A percentile compares a stretch with the other conserved stretches of the same genome.
phyloP scores from a whole-genome alignment of 2,888 invertebrate genomes.

The Gryllus longicercus region DNA sequence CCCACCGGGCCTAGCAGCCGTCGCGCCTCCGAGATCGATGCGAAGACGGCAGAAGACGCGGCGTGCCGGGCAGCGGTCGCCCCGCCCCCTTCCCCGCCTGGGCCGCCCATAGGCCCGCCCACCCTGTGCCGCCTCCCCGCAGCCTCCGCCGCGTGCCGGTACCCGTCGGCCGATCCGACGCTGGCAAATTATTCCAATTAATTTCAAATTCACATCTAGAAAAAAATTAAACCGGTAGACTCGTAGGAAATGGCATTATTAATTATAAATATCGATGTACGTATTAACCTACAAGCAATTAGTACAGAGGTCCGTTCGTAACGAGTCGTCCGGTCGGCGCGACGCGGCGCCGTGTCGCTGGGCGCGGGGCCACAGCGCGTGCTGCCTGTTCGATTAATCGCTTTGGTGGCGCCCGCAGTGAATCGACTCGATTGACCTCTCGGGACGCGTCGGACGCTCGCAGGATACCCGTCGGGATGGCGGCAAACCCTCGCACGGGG shows the following conservation, averaged over 20 bases:
- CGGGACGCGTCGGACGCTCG: background rate
- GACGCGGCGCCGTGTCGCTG: background rate
- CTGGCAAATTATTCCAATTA: constrained; percentile 10
- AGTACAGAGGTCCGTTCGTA: background rate
- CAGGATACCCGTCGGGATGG: background rate
- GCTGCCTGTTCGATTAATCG: background rate
- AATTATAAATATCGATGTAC: constrained; percentile 17
- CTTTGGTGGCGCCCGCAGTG: background rate
- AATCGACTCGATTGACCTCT: background rate
- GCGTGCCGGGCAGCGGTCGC: background rate
- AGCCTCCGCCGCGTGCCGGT: background rate
- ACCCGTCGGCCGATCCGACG: background rate
- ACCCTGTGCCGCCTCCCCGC: too few species aligned
- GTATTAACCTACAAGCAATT: constrained; percentile 17
- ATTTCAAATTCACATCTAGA: background rate
- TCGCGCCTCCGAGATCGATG: too few species aligned
- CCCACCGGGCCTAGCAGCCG: background rate
- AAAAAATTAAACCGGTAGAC: background rate
- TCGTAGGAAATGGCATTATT: constrained; percentile 17
- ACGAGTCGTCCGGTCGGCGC: background rate
- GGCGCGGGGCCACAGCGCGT: background rate
- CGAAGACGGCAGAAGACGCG: too few species aligned
- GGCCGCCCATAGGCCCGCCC: background rate
- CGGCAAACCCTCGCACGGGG: background rate
- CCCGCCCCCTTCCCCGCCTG: background rate